These are phyloP conservation scores for Chloropsis hardwickii DNA, from an alignment of 2,113 vertebrate species.

Conservation along the genomic window DNA sequence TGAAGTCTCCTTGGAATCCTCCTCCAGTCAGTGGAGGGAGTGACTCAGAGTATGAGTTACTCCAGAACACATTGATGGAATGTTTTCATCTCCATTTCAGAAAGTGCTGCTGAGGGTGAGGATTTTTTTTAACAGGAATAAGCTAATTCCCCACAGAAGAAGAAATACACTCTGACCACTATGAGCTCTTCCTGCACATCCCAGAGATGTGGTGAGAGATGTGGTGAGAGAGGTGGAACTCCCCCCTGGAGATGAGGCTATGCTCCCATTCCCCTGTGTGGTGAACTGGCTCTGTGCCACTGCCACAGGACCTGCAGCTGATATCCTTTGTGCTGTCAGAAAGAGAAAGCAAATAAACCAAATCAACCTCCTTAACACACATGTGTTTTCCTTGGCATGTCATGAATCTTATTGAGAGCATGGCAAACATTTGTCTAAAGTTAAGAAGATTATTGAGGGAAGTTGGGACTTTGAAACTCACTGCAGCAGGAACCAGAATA, in stretches of 20 bases:
- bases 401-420: neutral
- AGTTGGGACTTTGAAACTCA: constrained; percentile 39
- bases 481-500: neutral
- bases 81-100: neutral
- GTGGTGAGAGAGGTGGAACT: neutral
- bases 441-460: constrained; percentile 44
- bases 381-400: neutral
- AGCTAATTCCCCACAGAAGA: neutral
- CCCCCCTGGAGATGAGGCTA: neutral
- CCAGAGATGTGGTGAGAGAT: neutral
- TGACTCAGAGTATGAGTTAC: neutral
- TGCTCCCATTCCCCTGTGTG: accelerated
- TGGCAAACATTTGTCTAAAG: constrained; percentile 18
- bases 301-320: neutral
- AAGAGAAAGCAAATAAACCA: neutral
- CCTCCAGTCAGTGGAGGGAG: neutral
- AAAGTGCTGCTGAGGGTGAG: neutral
- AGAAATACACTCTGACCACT: neutral
- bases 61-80: neutral
- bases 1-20: constrained; percentile 6
- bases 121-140: neutral
- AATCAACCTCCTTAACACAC: neutral
- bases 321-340: neutral
- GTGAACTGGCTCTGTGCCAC: neutral
- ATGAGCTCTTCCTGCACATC: neutral